A percentile compares a stretch with the other conserved stretches of the same genome.
Evolutionary conservation across 2,113 vertebrate genomes (phyloP).

Genomic region (Mus pahari): DNA sequence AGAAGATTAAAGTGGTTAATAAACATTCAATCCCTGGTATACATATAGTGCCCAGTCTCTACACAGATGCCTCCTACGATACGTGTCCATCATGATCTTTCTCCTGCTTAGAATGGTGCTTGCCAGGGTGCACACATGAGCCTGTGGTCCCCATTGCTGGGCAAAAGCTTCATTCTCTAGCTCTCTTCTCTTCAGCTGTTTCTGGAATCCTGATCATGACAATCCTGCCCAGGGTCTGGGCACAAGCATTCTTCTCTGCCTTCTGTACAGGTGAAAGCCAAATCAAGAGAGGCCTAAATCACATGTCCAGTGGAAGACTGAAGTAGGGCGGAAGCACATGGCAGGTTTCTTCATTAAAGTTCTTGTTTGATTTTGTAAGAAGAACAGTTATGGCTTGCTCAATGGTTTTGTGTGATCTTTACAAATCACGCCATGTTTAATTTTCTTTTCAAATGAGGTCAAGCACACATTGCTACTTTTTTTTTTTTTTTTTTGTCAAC

Average conservation of each 20-base stretch:
- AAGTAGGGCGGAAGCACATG: neutral
- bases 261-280: conserved; percentile 12
- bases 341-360: neutral
- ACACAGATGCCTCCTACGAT: neutral
- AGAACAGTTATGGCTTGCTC: neutral
- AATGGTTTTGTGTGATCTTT: neutral
- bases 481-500: neutral
- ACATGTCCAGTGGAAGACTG: neutral
- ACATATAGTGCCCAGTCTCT: neutral
- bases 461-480: neutral
- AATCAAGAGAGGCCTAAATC: neutral
- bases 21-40: neutral
- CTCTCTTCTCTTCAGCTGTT: neutral
- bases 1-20: neutral
- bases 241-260: neutral
- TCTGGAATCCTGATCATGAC: neutral
- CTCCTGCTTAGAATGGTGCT: neutral
- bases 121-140: no score
- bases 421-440: neutral
- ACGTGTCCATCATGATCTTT: neutral
- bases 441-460: conserved; percentile 7
- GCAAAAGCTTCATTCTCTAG: neutral
- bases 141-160: neutral
- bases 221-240: neutral
- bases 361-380: neutral